Conservation (phyloP, 2,888 invertebrate species). For the Byasa hedistus region DNA sequence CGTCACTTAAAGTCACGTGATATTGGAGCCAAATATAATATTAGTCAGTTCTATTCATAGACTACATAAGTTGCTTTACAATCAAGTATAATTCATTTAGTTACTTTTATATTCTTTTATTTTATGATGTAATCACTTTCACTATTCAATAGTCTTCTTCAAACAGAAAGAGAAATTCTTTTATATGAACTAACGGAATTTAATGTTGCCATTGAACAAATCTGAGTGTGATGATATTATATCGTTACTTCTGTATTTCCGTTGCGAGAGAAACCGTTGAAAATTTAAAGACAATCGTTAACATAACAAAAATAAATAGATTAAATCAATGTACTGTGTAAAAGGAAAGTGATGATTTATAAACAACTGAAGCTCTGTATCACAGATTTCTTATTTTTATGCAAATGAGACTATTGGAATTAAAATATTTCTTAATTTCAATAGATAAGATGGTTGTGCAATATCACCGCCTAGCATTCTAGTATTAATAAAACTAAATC, state of each 20-base stretch:
- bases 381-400: too few relatives aligned
- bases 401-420: too few relatives aligned
- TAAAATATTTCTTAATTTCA: too few relatives aligned
- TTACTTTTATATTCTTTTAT: too few relatives aligned
- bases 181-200: conserved; percentile 1
- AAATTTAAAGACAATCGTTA: background rate
- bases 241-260: conserved; percentile 11
- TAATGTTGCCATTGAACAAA: conserved; percentile 11
- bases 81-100: too few relatives aligned
- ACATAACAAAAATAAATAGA: background rate
- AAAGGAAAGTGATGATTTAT: background rate
- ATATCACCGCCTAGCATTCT: too few relatives aligned
- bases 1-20: too few relatives aligned
- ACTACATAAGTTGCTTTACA: background rate
- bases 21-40: too few relatives aligned
- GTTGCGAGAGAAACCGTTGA: conserved; percentile 11
- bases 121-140: conserved; percentile 1
- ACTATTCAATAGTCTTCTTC: background rate
- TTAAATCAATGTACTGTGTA: background rate
- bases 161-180: conserved; percentile 7
- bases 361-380: too few relatives aligned
- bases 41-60: too few relatives aligned
- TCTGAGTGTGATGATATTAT: conserved; percentile 11
- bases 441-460: too few relatives aligned
- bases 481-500: too few relatives aligned